Percentiles rank a stretch among this genome's conserved stretches.
phyloP scores from a whole-genome alignment of 2,888 invertebrate species.

The Dioctria rufipes region DNA sequence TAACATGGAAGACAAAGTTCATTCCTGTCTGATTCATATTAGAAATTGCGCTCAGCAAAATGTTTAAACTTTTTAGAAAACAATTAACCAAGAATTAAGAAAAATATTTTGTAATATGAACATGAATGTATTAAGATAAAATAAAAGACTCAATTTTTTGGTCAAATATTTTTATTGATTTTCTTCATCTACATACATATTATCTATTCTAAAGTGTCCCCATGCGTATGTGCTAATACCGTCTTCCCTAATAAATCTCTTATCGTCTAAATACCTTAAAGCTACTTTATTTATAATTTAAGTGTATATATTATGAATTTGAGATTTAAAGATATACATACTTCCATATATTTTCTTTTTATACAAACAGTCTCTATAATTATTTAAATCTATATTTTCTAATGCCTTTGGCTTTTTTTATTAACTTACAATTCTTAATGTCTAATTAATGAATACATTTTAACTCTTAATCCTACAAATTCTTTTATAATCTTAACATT shows the following conservation, averaged over 20 bases:
- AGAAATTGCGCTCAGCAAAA: no score
- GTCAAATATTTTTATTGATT: neutral
- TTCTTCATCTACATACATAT: neutral
- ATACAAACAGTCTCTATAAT: slow-evolving; percentile 43
- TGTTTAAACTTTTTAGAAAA: no score
- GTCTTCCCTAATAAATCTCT: neutral
- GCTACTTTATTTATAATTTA: slow-evolving; percentile 38
- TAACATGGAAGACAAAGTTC: neutral
- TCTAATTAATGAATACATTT: slow-evolving; percentile 53
- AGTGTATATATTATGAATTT: slow-evolving; percentile 45
- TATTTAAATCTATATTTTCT: slow-evolving; percentile 21
- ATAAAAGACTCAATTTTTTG: neutral
- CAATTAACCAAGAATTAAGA: no score
- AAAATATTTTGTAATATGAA: no score
- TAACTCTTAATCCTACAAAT: slow-evolving; percentile 56
- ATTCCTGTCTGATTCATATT: neutral
- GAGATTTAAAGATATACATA: slow-evolving; percentile 42
- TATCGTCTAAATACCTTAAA: slow-evolving; percentile 22
- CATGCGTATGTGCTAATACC: neutral
- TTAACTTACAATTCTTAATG: slow-evolving; percentile 2
- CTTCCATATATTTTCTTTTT: slow-evolving; percentile 32
- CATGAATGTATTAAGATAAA: no score
- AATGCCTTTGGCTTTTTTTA: slow-evolving; percentile 52
- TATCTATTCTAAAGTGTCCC: slow-evolving; percentile 1
- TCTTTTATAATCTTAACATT: slow-evolving; percentile 53